Percentiles rank a stretch among this genome's conserved stretches.
These are phyloP conservation scores for Polydrusus pterygomalis DNA, from an alignment of 2,888 invertebrate genomes.

Conservation along the genomic window DNA sequence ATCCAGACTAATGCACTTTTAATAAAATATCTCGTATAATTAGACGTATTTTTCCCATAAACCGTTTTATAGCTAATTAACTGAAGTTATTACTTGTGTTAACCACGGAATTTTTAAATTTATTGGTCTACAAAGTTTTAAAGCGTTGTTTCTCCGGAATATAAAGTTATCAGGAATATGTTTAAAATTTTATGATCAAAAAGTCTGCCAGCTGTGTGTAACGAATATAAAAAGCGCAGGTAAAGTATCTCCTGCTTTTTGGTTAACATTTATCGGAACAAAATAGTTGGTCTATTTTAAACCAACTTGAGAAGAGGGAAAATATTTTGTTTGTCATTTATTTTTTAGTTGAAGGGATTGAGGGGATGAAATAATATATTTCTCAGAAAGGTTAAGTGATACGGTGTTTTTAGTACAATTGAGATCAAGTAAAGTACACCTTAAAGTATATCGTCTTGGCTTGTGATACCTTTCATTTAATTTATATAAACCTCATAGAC, in stretches of 20 bases:
- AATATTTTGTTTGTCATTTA: too few species aligned
- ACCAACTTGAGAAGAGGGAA: too few species aligned
- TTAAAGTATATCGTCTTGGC: too few species aligned
- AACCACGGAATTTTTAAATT: constrained; percentile 3
- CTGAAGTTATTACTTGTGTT: neutral
- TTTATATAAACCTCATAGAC: too few species aligned
- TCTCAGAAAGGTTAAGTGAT: too few species aligned
- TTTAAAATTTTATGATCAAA: neutral
- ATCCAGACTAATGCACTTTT: too few species aligned
- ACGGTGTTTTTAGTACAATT: too few species aligned
- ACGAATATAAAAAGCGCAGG: neutral
- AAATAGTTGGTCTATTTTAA: too few species aligned
- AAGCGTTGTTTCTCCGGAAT: constrained; percentile 3
- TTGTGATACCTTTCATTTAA: too few species aligned
- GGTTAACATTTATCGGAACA: neutral
- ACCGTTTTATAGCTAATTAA: neutral
- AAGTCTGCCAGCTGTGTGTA: neutral
- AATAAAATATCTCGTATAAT: neutral
- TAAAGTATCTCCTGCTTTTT: neutral
- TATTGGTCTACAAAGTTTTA: constrained; percentile 13
- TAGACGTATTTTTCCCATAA: neutral
- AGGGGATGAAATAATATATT: too few species aligned
- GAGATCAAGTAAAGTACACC: too few species aligned
- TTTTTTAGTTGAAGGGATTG: too few species aligned
- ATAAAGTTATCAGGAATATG: constrained; percentile 1